Evolutionary conservation across 1,140 invertebrate species (phyloP), one percentile per base, ranked within the genome.

Genomic region (Trachymyrmex septentrionalis): DNA sequence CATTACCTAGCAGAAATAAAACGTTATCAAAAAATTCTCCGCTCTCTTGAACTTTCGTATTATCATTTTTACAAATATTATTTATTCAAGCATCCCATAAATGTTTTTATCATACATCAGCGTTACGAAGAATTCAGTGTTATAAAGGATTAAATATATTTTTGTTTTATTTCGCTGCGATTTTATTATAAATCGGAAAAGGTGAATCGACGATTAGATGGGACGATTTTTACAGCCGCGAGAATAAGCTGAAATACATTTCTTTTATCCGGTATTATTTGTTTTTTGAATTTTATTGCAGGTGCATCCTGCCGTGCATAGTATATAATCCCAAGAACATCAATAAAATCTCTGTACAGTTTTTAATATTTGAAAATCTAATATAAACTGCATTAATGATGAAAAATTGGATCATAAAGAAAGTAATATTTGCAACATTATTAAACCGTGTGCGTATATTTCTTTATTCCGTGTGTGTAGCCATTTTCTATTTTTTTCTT

Each of bases 231-330:
- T 57, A 72, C 21, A 0, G 21, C 7, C 5, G 53, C 10, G n/a
- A n/a, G 21, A 78, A 69, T 30, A 57, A 57, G 38, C 69, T 76
- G 71, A 66, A 66, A 72, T 71, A 57, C 73, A 57, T 63, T 73
- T 78, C 50, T 86, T 75, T 59, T 27, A 50, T 67, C 21, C 10
- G 10, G 24, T 7, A 59, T 30, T 55, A 77, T 78, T 88, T 69
- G 34, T 48, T 75, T 48, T 27, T 14, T 5, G 7, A 48, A 10
- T 85, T 78, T 78, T 78, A 67, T 85, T 48, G 27, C n/a, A 59
- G 3, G 0, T 24, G 10, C 16, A 78, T 50, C 50, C 57, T 34
- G n/a, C 10, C 44, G 1, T 10, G 7, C 30, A 38, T 2, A n/a
- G 24, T 2, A 44, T 38, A 12, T 53, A 63, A 64, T 64, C 16